phyloP scores from a whole-genome alignment of 2,797 vertebrate genomes.

The Semaprochilodus insignis region DNA sequence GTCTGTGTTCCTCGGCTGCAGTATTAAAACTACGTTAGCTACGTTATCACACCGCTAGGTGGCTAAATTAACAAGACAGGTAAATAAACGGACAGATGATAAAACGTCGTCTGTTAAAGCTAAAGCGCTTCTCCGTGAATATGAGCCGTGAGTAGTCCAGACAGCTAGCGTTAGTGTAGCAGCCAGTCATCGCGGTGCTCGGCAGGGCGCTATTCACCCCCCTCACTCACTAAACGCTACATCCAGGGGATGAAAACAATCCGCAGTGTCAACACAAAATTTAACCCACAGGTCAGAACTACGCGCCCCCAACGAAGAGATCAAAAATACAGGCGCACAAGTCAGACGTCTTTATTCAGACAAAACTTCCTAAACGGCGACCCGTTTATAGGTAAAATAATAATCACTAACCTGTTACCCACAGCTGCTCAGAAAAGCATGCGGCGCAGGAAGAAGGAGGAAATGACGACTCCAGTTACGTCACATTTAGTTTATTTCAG shows the following conservation, averaged over 20 bases:
- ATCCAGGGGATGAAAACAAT: constrained; percentile 23
- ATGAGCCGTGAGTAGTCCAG: not conserved
- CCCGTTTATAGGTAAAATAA: not conserved
- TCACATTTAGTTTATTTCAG: constrained; percentile 63
- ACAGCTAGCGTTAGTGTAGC: not conserved
- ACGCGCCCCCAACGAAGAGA: too few species aligned
- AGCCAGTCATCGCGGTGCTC: not conserved
- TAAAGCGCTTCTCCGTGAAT: not conserved
- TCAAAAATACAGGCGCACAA: not conserved
- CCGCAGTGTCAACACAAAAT: constrained; percentile 22
- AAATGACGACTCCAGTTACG: constrained; percentile 67
- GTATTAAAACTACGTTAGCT: not conserved
- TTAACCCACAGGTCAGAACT: not conserved
- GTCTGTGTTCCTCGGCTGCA: not conserved
- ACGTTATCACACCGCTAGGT: not conserved
- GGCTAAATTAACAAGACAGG: not conserved
- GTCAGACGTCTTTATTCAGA: not conserved
- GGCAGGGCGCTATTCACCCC: not conserved
- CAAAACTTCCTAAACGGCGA: not conserved
- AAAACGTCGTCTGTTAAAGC: not conserved
- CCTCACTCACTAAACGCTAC: not conserved
- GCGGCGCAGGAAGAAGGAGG: constrained; percentile 73
- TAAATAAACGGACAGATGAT: not conserved
- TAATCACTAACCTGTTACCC: constrained; percentile 67
- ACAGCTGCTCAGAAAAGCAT: constrained; percentile 67